These are phyloP conservation scores for Protosalanx chinensis DNA, from an alignment of 2,797 vertebrate genomes.

Conservation along the genomic window DNA sequence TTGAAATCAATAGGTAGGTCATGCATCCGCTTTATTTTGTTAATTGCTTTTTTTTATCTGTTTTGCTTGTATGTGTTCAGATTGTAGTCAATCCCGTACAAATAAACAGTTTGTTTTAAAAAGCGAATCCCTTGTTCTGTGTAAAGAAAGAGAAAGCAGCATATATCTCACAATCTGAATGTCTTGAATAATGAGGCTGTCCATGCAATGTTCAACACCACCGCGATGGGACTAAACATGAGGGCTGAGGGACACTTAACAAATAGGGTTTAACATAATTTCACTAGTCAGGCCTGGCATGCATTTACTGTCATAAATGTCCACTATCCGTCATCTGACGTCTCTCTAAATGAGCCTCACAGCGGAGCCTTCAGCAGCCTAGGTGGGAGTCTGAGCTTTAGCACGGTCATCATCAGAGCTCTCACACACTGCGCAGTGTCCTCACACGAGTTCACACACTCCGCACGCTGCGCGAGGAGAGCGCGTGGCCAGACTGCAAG, in stretches of 20 bases:
- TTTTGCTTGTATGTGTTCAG: neutral
- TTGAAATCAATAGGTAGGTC: neutral
- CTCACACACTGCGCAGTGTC: constrained; percentile 16
- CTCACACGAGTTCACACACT: constrained; percentile 40
- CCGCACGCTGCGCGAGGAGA: constrained; percentile 17
- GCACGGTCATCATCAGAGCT: neutral
- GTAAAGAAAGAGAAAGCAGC: neutral
- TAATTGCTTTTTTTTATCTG: neutral
- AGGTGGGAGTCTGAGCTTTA: neutral
- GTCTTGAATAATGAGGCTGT: no score
- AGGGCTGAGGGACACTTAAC: neutral
- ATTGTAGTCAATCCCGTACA: neutral
- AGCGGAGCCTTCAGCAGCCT: neutral
- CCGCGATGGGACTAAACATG: no score
- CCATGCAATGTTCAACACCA: no score
- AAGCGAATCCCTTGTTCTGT: neutral
- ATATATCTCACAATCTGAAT: neutral
- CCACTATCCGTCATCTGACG: neutral
- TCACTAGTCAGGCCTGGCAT: neutral
- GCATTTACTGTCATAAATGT: neutral
- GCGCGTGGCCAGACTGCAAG: constrained; percentile 23
- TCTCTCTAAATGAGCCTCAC: neutral
- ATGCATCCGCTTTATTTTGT: neutral
- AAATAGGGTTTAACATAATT: neutral
- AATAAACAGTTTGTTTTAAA: neutral